These are phyloP conservation scores for Chrysolina americana DNA, from an alignment of 2,888 invertebrate species.

Conservation along the genomic window DNA sequence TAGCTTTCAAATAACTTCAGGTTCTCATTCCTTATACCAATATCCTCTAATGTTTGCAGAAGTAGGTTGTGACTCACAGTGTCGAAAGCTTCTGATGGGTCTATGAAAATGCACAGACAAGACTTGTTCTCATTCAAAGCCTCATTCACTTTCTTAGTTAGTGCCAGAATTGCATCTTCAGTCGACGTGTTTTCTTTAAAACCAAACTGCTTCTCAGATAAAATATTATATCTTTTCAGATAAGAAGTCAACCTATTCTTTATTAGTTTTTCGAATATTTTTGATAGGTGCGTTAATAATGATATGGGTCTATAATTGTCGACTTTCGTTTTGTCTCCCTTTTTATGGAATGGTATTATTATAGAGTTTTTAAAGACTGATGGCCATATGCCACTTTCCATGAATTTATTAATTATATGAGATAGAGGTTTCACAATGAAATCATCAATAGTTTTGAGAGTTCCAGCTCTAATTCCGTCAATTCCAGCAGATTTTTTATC, in stretches of 20 bases:
- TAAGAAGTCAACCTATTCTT: background rate
- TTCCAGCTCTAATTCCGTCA: conserved; percentile 5
- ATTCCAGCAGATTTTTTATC: conserved; percentile 9
- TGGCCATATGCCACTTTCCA: conserved; percentile 18
- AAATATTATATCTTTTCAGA: background rate
- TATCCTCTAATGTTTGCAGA: no score
- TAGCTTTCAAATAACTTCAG: no score
- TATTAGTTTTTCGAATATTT: conserved; percentile 4
- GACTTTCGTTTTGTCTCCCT: conserved; percentile 19
- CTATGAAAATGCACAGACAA: no score
- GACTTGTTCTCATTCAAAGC: no score
- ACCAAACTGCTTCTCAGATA: no score
- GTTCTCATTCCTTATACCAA: no score
- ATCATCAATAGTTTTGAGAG: conserved; percentile 11
- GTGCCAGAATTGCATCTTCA: no score
- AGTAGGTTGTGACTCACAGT: no score
- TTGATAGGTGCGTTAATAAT: conserved; percentile 6
- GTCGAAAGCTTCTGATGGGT: no score
- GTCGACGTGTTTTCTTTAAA: no score
- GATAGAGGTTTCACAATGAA: background rate
- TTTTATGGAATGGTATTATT: conserved; percentile 15
- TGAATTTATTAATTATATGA: conserved; percentile 18
- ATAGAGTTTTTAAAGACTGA: conserved; percentile 15
- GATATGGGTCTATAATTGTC: conserved; percentile 5
- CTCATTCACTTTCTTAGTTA: no score